Percentiles rank a stretch among this genome's conserved stretches.
Conservation (phyloP, 2,797 vertebrate genomes). For the Scyliorhinus canicula region DNA sequence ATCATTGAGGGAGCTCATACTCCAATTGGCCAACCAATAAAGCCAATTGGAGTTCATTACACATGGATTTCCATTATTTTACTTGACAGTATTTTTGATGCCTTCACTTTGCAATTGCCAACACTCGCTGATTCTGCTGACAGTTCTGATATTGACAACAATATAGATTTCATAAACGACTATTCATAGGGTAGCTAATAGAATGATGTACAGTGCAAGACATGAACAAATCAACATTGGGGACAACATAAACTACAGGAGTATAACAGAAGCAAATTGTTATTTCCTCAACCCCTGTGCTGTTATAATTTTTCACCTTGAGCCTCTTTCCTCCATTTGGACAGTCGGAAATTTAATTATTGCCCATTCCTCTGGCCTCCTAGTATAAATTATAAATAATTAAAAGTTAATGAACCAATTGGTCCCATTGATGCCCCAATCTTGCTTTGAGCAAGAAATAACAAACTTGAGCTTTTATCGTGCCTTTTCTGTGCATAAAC, state of each 20-base stretch:
- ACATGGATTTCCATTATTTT: background rate
- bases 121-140: background rate
- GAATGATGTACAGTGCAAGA: background rate
- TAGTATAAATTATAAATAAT: background rate
- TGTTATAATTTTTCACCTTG: background rate
- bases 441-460: too few relatives aligned
- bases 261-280: background rate
- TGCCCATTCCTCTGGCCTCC: background rate
- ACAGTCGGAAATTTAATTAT: background rate
- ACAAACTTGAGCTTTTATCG: too few relatives aligned
- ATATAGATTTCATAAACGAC: background rate
- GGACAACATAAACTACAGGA: background rate
- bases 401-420: background rate
- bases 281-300: background rate
- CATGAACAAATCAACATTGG: background rate
- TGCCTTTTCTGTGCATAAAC: too few relatives aligned
- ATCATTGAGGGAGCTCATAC: too few relatives aligned
- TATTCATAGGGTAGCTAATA: background rate
- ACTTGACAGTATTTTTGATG: background rate
- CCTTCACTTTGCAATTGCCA: background rate
- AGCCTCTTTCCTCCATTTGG: background rate
- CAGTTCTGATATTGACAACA: background rate
- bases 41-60: too few relatives aligned
- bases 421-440: background rate
- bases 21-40: too few relatives aligned